These are phyloP conservation scores for Colostygia pectinataria DNA, from an alignment of 2,888 invertebrate genomes.

Conservation along the genomic window DNA sequence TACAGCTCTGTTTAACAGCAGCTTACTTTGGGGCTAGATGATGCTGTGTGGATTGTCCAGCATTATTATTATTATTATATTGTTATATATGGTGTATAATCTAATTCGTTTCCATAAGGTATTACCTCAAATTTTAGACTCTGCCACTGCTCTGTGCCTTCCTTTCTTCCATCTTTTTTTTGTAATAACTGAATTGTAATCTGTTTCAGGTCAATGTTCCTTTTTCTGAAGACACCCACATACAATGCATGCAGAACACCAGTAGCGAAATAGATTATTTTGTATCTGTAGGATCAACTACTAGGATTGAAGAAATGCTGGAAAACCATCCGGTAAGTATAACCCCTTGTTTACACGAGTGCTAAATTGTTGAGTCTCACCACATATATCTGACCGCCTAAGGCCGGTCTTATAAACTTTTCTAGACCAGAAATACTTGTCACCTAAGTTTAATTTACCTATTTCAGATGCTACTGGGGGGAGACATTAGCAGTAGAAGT, in stretches of 20 bases:
- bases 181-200: neutral
- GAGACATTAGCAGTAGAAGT: conserved; percentile 70
- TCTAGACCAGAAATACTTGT: neutral
- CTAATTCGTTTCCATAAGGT: no score
- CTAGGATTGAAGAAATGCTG: conserved; percentile 77
- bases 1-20: no score
- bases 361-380: no score
- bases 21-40: no score
- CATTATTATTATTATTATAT: no score
- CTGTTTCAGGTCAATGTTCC: conserved; percentile 84
- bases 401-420: neutral
- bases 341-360: neutral
- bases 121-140: no score
- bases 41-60: no score
- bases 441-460: neutral
- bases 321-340: conserved; percentile 75
- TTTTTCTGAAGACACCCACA: conserved; percentile 87
- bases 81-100: no score
- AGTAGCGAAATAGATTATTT: conserved; percentile 90
- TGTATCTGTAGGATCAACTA: conserved; percentile 86
- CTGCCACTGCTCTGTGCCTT: no score
- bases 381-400: no score
- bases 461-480: conserved; percentile 71
- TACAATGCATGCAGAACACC: conserved; percentile 89
- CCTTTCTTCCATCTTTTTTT: no score